Conservation (phyloP, 2,888 invertebrate genomes). For the Pharmacophagus antenor region DNA sequence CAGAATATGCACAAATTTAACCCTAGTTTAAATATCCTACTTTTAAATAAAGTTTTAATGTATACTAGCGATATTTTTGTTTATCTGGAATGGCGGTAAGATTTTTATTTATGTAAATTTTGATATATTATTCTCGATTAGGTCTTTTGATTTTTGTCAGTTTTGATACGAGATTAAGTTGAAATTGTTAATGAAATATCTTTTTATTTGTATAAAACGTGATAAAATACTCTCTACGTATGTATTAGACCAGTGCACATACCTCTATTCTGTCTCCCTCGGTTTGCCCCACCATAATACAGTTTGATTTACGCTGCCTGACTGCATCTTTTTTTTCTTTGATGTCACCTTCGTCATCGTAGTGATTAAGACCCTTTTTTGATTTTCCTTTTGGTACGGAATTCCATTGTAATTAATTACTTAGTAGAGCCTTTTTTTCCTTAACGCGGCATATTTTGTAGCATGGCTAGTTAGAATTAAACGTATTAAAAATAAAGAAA, state of each 20-base stretch:
- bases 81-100: no score
- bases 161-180: no score
- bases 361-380: conserved; percentile 27
- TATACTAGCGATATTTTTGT: no score
- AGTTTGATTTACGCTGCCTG: conserved; percentile 27
- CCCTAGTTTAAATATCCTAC: no score
- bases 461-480: not conserved
- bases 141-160: no score
- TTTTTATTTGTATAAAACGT: not conserved
- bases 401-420: conserved; percentile 27
- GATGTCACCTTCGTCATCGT: conserved; percentile 31
- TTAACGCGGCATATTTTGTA: not conserved
- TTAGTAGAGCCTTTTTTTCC: conserved; percentile 8
- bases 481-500: not conserved
- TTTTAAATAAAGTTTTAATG: no score
- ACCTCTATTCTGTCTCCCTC: conserved; percentile 7
- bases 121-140: no score
- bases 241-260: not conserved
- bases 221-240: not conserved
- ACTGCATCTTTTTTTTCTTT: conserved; percentile 28
- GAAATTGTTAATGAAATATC: no score
- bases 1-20: no score
- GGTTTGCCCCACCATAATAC: conserved; percentile 5
- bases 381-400: conserved; percentile 23
- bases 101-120: no score